phyloP scores from a whole-genome alignment of 2,888 invertebrate species.

The Dioctria rufipes region DNA sequence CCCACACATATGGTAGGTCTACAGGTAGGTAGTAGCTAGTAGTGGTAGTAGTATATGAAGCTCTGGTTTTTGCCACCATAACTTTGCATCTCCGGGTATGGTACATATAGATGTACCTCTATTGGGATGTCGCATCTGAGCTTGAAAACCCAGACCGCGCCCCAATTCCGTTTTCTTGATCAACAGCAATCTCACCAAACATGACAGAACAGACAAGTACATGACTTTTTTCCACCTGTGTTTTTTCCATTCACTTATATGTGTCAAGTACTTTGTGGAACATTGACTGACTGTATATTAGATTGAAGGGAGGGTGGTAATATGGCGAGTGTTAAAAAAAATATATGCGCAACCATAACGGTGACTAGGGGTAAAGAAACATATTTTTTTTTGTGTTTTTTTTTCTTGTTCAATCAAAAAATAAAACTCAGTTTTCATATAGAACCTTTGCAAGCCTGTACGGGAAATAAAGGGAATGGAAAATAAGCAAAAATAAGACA shows the following conservation, averaged over 20 bases:
- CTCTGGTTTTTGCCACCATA: conserved; percentile 13
- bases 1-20: no score
- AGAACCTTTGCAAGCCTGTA: neutral
- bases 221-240: conserved; percentile 43
- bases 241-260: conserved; percentile 42
- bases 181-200: conserved; percentile 37
- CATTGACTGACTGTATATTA: neutral
- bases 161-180: conserved; percentile 33
- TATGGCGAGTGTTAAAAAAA: neutral
- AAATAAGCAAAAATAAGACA: conserved; percentile 35
- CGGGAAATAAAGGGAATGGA: neutral
- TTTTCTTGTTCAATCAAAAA: neutral
- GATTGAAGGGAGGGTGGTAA: neutral
- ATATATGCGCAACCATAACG: conserved; percentile 39
- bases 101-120: neutral
- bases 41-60: neutral
- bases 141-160: conserved; percentile 37
- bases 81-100: neutral
- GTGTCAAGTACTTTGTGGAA: conserved; percentile 47
- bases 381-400: neutral
- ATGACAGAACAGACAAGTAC: conserved; percentile 26
- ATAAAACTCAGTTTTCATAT: conserved; percentile 26
- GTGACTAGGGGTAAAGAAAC: conserved; percentile 1
- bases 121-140: neutral
- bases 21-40: neutral